Evolutionary conservation across 2,113 vertebrate genomes (phyloP), one percentile per base, ranked within the genome.

Genomic region (Oncorhynchus keta): DNA sequence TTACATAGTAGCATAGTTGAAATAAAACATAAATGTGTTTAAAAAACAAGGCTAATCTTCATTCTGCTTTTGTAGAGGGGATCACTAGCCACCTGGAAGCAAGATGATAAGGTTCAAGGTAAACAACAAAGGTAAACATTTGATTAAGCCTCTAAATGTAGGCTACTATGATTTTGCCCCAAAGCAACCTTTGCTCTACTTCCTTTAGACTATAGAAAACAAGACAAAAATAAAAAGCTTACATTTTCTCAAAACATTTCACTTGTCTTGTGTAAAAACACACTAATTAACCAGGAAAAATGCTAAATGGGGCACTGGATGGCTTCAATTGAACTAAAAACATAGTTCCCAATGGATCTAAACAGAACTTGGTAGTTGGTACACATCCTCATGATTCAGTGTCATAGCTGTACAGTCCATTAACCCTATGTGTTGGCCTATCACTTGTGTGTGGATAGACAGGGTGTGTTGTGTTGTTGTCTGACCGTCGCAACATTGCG

Each of bases 401-500:
- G 16, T 14, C 12, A 18, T 18, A 55, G 51, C 12, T 51, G 49
- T 51, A 14, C 14, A 14, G 13, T 16, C 14, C 14, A 16, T 55
- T 55, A 55, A 55, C 51, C 16, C 51, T 18, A 16, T 55, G 51
- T 55, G 16, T 55, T 18, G 49, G 51, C 51, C 16, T 68, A 30
- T 68, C 67, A n/a, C 32, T 68, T 35, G 32, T 68, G 18, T n/a
- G 62, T 24, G 62, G 24, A 70, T 24, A n/a, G 49, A 30, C n/a
- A n/a, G 24, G 55, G 65, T 64, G 45, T 28, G 74, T 24, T 45
- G 68, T 26, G 24, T 64, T 18, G 61, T 0, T 30, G 84, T 64
- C 95, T 95, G 67, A 99, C 97, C 94, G 95, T 97, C 83, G 93
- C 94, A 78, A 99, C 96, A 94, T 97, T 96, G 84, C 95, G 95